These are phyloP conservation scores for Squalus acanthias DNA, from an alignment of 2,797 vertebrate species.

Conservation along the genomic window DNA sequence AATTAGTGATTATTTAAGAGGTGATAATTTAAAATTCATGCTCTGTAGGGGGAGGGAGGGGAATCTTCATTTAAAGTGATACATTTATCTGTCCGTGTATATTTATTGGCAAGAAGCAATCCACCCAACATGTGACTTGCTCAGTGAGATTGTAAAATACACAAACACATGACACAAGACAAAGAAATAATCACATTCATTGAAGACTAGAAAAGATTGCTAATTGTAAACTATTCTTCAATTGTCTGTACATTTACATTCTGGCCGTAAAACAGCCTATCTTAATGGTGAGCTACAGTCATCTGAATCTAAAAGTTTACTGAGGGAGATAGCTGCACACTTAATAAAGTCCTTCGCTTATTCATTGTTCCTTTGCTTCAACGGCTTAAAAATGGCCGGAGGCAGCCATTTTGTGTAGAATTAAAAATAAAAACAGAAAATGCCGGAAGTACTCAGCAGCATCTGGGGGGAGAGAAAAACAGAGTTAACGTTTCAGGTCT, in stretches of 20 bases:
- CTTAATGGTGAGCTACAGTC: neutral
- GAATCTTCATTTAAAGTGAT: neutral
- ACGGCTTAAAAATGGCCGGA: neutral
- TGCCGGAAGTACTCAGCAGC: too few relatives aligned
- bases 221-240: conserved; percentile 8
- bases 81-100: neutral
- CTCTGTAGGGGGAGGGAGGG: neutral
- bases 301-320: conserved; percentile 13
- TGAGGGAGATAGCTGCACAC: neutral
- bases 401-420: neutral
- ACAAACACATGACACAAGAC: neutral
- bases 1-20: neutral
- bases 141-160: neutral
- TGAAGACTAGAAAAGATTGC: neutral
- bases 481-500: too few relatives aligned
- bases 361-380: neutral
- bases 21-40: neutral
- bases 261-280: neutral
- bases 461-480: too few relatives aligned
- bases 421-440: too few relatives aligned
- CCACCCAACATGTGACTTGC: neutral
- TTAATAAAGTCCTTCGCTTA: conserved; percentile 14
- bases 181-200: neutral
- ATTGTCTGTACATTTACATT: conserved; percentile 6
- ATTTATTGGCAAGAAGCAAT: neutral